Base-by-base conservation (phyloP, 2,888 invertebrate genomes). In the Hydraecia micacea region DNA sequence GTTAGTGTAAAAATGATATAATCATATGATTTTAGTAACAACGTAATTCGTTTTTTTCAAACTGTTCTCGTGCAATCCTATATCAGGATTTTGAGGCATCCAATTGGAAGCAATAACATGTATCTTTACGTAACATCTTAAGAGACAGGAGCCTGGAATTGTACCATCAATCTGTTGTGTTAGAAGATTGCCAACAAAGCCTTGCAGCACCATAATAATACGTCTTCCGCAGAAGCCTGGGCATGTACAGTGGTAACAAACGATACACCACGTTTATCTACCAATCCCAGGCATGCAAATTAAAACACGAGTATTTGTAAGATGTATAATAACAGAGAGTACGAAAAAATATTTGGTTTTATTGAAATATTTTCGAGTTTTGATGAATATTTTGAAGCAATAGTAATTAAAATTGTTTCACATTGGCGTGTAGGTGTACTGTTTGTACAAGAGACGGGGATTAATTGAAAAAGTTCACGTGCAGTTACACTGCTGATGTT, bases 381-480 rank as follows among this genome's bases (percentile, higher is more conserved):
- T 58, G 39, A 70, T 72, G 46, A 75, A 78, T 77, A 75, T 79
- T 85, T 79, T 73, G 63, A 75, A 76, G 73, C 60, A 78, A 78
- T 75, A 32, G 73, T 80, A 84, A 87, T 87, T 81, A 79, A 86
- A 87, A 84, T 85, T 87, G 87, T 87, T 87, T 86, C 68, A 76
- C 46, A 72, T 60, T 77, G 71, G 67, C 77, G 72, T 72, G 81
- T 83, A 80, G 77, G 87, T 84, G 76, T 73, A 73, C 73, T 80
- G 80, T 87, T 83, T 79, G 68, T 58, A 77, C 55, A 80, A 71
- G 74, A 84, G 75, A 55, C 81, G 78, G 67, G 73, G 77, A 73
- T 81, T 77, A 84, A 87, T 87, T 87, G 81, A 80, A 87, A 87
- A 87, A 87, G 78, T 87, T 87, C 73, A 79, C 77, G 79, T 80